These are phyloP conservation scores for Drosophila neutralis DNA, from an alignment of 2,888 invertebrate genomes.

Conservation along the genomic window DNA sequence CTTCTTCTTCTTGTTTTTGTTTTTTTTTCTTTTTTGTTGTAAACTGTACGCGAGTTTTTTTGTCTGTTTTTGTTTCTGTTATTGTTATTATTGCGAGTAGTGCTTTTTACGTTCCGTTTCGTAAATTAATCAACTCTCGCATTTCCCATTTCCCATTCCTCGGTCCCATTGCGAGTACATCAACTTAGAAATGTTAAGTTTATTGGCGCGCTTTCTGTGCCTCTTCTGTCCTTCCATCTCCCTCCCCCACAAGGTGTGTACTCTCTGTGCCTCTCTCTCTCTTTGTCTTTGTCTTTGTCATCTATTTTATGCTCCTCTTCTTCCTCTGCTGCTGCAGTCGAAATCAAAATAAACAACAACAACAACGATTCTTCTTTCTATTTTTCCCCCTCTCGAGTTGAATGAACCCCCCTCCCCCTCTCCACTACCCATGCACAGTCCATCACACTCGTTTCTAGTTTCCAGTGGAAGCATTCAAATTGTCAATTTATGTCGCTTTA, in stretches of 20 bases:
- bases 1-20: constrained; percentile 52
- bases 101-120: constrained; percentile 39
- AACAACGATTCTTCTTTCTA: constrained; percentile 29
- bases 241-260: constrained; percentile 35
- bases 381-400: constrained; percentile 36
- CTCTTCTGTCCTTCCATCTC: constrained; percentile 18
- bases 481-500: constrained; percentile 37
- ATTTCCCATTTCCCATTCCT: neutral
- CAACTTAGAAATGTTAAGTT: constrained; percentile 59
- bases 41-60: constrained; percentile 65
- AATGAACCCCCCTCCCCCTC: constrained; percentile 43
- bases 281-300: neutral
- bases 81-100: constrained; percentile 14
- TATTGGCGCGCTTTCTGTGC: constrained; percentile 63
- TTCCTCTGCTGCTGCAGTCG: constrained; percentile 27
- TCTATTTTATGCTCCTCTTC: constrained; percentile 13
- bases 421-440: accelerated
- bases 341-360: constrained; percentile 59
- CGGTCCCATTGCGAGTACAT: constrained; percentile 43
- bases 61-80: constrained; percentile 21
- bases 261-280: constrained; percentile 19
- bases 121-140: constrained; percentile 51
- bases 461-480: constrained; percentile 4
- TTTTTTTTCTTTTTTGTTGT: constrained; percentile 64
- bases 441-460: neutral